Conservation (phyloP, 2,888 invertebrate genomes). For the Drosophila anomelani region DNA sequence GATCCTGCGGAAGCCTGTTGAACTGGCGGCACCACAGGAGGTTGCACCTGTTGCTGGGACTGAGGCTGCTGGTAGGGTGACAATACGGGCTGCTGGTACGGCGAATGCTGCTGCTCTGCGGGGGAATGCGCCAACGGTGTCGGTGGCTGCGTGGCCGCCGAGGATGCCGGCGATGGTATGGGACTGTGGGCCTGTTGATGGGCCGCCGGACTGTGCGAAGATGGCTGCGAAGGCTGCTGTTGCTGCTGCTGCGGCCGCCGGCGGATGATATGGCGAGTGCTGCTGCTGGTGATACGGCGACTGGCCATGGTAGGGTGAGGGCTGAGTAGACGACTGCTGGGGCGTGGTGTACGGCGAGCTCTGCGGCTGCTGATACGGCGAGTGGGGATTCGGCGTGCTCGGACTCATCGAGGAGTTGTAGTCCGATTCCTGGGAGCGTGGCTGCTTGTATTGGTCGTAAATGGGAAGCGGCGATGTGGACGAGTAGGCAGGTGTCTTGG, state of each 20-base stretch:
- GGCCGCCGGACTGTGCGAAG: conserved; percentile 70
- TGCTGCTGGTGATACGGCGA: conserved; percentile 82
- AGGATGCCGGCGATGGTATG: conserved; percentile 81
- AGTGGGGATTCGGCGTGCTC: conserved; percentile 85
- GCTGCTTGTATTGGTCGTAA: conserved; percentile 87
- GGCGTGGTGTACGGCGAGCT: conserved; percentile 85
- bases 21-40: conserved; percentile 42
- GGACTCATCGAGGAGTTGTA: conserved; percentile 87
- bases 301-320: conserved; percentile 84
- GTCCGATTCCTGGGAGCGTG: conserved; percentile 86
- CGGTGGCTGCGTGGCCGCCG: conserved; percentile 81
- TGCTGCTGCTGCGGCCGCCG: conserved; percentile 48
- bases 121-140: conserved; percentile 81
- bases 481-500: conserved; percentile 83
- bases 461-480: conserved; percentile 83
- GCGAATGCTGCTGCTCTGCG: conserved; percentile 84
- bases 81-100: conserved; percentile 85
- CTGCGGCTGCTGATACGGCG: conserved; percentile 86
- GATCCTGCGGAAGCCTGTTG: conserved; percentile 72
- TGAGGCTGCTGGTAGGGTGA: conserved; percentile 85
- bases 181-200: conserved; percentile 79
- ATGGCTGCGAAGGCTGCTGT: conserved; percentile 47
- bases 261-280: conserved; percentile 67
- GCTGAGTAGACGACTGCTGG: conserved; percentile 63
- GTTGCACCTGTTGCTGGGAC: conserved; percentile 75